A percentile compares a stretch with the other conserved stretches of the same genome.
These are phyloP conservation scores for Macrotis lagotis DNA, from an alignment of 2,113 vertebrate species.

Conservation along the genomic window DNA sequence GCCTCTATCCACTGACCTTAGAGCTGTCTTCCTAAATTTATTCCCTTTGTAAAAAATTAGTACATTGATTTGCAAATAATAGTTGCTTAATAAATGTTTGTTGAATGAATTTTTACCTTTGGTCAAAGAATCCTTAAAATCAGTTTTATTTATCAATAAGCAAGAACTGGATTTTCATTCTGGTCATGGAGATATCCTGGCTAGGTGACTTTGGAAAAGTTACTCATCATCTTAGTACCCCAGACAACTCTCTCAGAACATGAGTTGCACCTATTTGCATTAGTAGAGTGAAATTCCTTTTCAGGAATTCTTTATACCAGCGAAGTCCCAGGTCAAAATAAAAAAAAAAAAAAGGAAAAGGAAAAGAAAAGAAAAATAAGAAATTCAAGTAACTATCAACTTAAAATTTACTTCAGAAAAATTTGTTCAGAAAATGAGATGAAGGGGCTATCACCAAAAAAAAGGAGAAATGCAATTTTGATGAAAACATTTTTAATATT, in stretches of 20 bases:
- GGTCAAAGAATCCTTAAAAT: not conserved
- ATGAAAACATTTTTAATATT: not conserved
- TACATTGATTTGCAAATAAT: not conserved
- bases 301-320: not conserved
- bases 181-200: not conserved
- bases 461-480: constrained; percentile 17
- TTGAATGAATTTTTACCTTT: not conserved
- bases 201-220: not conserved
- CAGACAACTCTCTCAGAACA: not conserved
- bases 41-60: not conserved
- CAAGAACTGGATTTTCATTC: no score
- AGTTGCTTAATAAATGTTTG: not conserved
- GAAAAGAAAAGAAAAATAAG: not conserved
- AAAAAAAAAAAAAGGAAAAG: not conserved
- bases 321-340: not conserved
- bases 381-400: not conserved
- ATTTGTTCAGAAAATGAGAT: constrained; percentile 25
- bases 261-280: not conserved
- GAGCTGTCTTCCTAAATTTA: not conserved
- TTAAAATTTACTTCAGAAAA: constrained; percentile 7
- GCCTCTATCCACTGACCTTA: no score
- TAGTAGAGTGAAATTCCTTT: not conserved
- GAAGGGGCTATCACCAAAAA: not conserved
- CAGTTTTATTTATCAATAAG: no score
- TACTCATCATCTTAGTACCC: not conserved